These are phyloP conservation scores for Zoanthus solanderi DNA, from an alignment of 92 coral and sea anemone species.

Conservation along the genomic window DNA sequence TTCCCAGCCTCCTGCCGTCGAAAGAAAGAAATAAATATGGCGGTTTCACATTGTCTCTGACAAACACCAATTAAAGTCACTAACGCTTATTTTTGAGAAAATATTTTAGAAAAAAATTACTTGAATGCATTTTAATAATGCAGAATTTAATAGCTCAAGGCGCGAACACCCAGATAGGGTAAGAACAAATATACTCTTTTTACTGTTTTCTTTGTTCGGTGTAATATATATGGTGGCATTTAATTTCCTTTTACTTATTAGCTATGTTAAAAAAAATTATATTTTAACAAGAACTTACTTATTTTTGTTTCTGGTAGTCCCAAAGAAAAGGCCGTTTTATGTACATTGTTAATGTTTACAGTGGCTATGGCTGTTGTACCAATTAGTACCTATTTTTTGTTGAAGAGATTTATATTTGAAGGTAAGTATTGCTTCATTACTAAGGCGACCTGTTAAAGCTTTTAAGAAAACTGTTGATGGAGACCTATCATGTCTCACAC, in stretches of 20 bases:
- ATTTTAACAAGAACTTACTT: background rate
- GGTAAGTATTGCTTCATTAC: conserved; percentile 54
- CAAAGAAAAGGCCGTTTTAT: conserved; percentile 80
- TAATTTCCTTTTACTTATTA: background rate
- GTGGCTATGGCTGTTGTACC: conserved; percentile 86
- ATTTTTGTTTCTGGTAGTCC: conserved; percentile 65
- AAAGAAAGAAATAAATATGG: background rate
- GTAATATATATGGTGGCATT: background rate
- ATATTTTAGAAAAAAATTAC: background rate
- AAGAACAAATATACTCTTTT: background rate
- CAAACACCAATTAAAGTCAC: no score
- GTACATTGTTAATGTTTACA: conserved; percentile 79
- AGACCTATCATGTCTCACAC: no score
- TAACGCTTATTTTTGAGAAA: no score
- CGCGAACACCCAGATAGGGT: background rate
- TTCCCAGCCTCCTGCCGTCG: conserved; percentile 3
- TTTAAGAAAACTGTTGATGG: no score
- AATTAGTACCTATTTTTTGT: conserved; percentile 78
- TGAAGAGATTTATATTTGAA: conserved; percentile 78
- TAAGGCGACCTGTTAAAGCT: no score
- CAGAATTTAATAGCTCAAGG: background rate
- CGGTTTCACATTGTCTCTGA: background rate
- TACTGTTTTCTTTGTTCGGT: background rate
- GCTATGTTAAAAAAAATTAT: background rate
- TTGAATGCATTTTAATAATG: background rate